Evolutionary conservation across 1,140 invertebrate genomes (phyloP).

Genomic region (Belonocnema kinseyi): DNA sequence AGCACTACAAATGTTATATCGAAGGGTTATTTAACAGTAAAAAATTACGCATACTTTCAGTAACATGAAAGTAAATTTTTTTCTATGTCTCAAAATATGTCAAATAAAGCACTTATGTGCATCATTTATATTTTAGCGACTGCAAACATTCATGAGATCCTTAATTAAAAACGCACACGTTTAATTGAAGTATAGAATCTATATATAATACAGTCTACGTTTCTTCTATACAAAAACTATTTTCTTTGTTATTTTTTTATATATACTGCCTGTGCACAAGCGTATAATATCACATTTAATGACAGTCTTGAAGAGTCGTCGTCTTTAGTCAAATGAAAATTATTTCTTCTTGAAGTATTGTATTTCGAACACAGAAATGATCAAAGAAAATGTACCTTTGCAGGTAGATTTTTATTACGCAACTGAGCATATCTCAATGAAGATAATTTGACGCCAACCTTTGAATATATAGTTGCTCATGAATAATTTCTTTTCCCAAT

Average conservation of each 20-base stretch:
- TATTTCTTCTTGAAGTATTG: background rate
- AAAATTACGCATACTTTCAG: no score
- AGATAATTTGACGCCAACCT: slow-evolving; percentile 5
- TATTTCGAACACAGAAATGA: background rate
- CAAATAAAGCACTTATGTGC: no score
- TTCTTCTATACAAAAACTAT: background rate
- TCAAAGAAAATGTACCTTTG: slow-evolving; percentile 19
- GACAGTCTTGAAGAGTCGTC: background rate
- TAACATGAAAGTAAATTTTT: no score
- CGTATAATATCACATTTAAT: background rate
- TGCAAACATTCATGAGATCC: no score
- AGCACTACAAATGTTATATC: no score
- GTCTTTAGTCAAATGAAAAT: background rate
- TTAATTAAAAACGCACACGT: no score
- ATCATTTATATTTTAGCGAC: no score
- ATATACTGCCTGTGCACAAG: background rate
- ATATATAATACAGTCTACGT: background rate
- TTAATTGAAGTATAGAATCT: no score
- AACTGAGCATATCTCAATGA: slow-evolving; percentile 1
- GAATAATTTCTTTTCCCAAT: background rate
- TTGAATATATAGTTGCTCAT: background rate
- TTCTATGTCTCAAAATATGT: no score
- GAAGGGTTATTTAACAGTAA: no score
- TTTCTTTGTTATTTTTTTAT: background rate
- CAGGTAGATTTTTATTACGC: slow-evolving; percentile 11